Evolutionary conservation across 2,888 invertebrate genomes (phyloP).

Genomic region (Matsumyia berberina): DNA sequence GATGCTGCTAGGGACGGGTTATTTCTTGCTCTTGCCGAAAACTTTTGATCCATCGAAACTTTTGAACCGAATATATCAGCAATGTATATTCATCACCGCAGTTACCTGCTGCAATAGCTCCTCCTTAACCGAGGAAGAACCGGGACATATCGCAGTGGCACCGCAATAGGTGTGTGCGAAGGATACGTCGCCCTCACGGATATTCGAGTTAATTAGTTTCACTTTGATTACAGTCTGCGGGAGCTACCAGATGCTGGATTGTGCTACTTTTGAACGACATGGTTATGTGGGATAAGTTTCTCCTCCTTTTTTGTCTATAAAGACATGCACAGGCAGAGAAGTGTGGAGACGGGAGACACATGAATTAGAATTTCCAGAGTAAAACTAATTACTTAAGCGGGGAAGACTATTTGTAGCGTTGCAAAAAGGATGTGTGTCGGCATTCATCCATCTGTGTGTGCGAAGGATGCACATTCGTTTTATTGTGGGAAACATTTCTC

Average conservation of each 20-base stretch:
- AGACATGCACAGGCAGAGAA: not conserved
- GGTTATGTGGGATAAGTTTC: slow-evolving; percentile 26
- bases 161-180: slow-evolving; percentile 47
- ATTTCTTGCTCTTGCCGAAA: slow-evolving; percentile 14
- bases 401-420: slow-evolving; percentile 55
- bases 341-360: slow-evolving; percentile 9
- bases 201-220: slow-evolving; percentile 74
- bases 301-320: slow-evolving; percentile 20
- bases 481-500: slow-evolving; percentile 29
- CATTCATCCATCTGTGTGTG: slow-evolving; percentile 17
- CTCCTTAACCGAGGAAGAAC: slow-evolving; percentile 1
- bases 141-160: slow-evolving; percentile 47
- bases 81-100: slow-evolving; percentile 40
- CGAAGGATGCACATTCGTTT: slow-evolving; percentile 32
- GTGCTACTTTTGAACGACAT: slow-evolving; percentile 26
- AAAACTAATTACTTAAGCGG: slow-evolving; percentile 73
- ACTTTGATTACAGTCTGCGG: slow-evolving; percentile 65
- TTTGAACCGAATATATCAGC: slow-evolving; percentile 36
- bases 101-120: slow-evolving; percentile 1
- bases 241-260: slow-evolving; percentile 39
- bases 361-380: slow-evolving; percentile 68
- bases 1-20: not conserved
- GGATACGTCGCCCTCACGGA: slow-evolving; percentile 46
- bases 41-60: slow-evolving; percentile 61
- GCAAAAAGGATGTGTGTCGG: slow-evolving; percentile 39